These are phyloP conservation scores for Gila orcuttii DNA, from an alignment of 2,113 vertebrate genomes.

Conservation along the genomic window DNA sequence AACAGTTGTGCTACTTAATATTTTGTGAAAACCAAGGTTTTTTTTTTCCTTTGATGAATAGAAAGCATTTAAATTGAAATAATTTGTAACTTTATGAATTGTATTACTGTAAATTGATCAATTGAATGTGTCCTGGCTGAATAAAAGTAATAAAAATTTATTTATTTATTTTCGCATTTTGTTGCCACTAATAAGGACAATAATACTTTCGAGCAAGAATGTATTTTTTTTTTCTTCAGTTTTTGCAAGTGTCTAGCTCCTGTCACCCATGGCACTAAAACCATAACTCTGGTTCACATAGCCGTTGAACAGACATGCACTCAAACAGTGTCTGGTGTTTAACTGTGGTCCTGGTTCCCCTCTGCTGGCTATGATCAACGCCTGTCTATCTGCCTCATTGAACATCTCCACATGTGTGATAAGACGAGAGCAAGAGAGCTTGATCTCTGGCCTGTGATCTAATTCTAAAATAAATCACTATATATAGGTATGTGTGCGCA, in stretches of 20 bases:
- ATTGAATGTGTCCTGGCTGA: neutral
- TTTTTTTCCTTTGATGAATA: neutral
- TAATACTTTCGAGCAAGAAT: conserved; percentile 16
- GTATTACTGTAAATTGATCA: neutral
- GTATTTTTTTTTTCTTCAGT: neutral
- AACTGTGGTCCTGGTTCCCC: conserved; percentile 28
- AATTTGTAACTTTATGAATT: neutral
- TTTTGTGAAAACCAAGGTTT: too few relatives aligned
- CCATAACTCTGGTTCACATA: conserved; percentile 4
- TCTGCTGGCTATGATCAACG: conserved; percentile 35
- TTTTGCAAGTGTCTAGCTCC: conserved; percentile 39
- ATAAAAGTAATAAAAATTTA: neutral
- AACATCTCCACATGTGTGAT: conserved; percentile 39
- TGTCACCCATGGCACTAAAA: conserved; percentile 44
- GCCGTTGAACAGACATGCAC: neutral
- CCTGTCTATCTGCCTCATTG: conserved; percentile 42
- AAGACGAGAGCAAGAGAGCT: conserved; percentile 40
- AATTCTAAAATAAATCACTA: conserved; percentile 36
- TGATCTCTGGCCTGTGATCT: conserved; percentile 47
- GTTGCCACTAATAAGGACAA: neutral
- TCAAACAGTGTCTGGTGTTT: conserved; percentile 30
- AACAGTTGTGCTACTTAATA: too few relatives aligned
- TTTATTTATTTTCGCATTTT: too few relatives aligned
- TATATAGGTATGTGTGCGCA: neutral
- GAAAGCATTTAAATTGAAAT: neutral